Base-by-base conservation (phyloP, 2,888 invertebrate species). In the Timandra comae region DNA sequence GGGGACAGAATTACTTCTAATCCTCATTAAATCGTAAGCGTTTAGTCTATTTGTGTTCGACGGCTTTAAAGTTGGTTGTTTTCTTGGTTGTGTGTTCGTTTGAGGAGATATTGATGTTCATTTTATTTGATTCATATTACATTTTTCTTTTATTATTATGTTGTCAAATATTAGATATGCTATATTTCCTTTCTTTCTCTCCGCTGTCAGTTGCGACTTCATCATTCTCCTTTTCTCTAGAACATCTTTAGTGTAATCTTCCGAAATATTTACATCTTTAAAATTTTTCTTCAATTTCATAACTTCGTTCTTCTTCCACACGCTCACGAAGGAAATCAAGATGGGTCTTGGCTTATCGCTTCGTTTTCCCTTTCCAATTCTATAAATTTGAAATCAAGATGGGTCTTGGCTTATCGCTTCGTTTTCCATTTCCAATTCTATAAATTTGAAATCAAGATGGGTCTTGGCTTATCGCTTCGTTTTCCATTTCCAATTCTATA, bases 221-320 rank as follows among this genome's bases (percentile, higher is more conserved):
- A 52, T 19, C 1, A 5, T 22, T 32, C 44, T 53, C 8, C 53
- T 46, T 12, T 32, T 51, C 21, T 46, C 43, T 4, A 54, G 21
- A 0, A 43, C 44, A 40, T 55, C 50, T 19, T 55, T 53, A 1
- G 52, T 30, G 20, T 42, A 55, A 8, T 53, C 55, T n/a, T 56
- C 47, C 1, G 37, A 29, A 0, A 53, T 34, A 29, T 51, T 38
- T 2, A 53, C 41, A 4, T 25, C 13, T n/a, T 47, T 52, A 0
- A 52, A 25, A 4, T 31, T 37, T 31, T 50, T 56, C 28, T 40
- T 55, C 4, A 43, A 49, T 33, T 34, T 49, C 8, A 52, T 44
- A n/a, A 52, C 43, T 38, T 46, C 37, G 7, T 23, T 34, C 12
- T 51, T 56, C 29, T 35, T 51, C 51, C 46, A 50, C 0, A 24